Evolutionary conservation across 1,140 invertebrate genomes (phyloP), one percentile per base, ranked within the genome.

Genomic region (Oncopeltus fasciatus): DNA sequence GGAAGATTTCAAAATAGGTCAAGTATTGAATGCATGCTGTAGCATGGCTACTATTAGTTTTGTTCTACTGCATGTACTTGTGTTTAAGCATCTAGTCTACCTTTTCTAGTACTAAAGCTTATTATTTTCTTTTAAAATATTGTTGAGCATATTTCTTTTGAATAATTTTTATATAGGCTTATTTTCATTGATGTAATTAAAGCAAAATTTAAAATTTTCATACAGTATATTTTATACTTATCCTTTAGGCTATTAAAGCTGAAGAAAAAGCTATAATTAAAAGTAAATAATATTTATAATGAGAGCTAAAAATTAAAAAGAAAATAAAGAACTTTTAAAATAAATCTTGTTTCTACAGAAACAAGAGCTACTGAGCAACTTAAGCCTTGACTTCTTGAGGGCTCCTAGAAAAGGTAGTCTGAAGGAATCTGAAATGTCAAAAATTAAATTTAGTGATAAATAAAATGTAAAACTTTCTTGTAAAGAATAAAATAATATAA

Each of bases 41-140:
- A 53, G 49, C 49, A 53, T 53, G 49, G 49, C 49, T 53, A 53
- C 49, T 53, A 24, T 53, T 21, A 53, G 16, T 53, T 24, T 53
- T 26, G 21, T 53, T 24, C 49, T 53, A 53, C 49, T 53, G 49
- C 49, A 53, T 53, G 44, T 53, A 53, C 24, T 18, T 21, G 18
- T 21, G 26, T 18, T 24, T 24, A 53, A 53, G 49, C 49, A 53
- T 24, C 49, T 53, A 53, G 49, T 53, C 49, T 53, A 53, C 49
- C 49, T 53, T 24, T 53, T 53, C 49, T 53, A 53, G 21, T 18
- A 24, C 49, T 53, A 53, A 18, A 53, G 49, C 49, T 53, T 27
- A 16, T 46, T 46, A 46, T 20, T 26, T 53, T 26, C 31, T 38
- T 38, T 38, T 38, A 8, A 38, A 38, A 38, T 8, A 38, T 38